Evolutionary conservation across 2,888 invertebrate genomes (phyloP), one percentile per base, ranked within the genome.

Genomic region (Atethmia centrago): DNA sequence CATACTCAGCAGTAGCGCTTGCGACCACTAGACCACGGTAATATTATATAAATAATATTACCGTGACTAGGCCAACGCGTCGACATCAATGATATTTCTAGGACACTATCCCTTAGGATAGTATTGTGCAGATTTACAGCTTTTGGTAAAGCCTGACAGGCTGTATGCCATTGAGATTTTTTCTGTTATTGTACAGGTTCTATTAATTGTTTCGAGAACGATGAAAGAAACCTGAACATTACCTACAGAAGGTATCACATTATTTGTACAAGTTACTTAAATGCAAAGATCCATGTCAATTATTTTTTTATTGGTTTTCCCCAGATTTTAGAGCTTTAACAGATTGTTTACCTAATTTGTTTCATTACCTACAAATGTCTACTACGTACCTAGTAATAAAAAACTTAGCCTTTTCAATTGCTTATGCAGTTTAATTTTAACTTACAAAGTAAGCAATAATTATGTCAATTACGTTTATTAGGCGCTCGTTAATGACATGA

Each of bases 391-490:
- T n/a, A n/a, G n/a, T n/a, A n/a, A n/a, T n/a, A n/a, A n/a, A n/a
- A n/a, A n/a, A n/a, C n/a, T n/a, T n/a, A n/a, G n/a, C n/a, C n/a
- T n/a, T n/a, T n/a, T n/a, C n/a, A n/a, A n/a, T n/a, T n/a, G n/a
- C n/a, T n/a, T n/a, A n/a, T n/a, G 45, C 31, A 62, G 25, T 16
- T 56, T 25, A 59, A 31, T n/a, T 64, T 19, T 16, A 5, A 25
- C 16, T 62, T 61, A 82, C 79, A 79, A 55, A 45, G 82, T 77
- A 42, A 45, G 9, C 14, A 14, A 19, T 28, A 47, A 56, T 47
- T 56, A 74, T 56, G 36, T 74, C 74, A 74, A 66, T 74, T 80
- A 61, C 16, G 31, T 80, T 62, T 66, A 77, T 64, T 64, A 36
- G 16, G n/a, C n/a, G 10, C 21, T 55, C 28, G 28, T 80, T 64